Evolutionary conservation across 2,113 vertebrate species (phyloP).

Genomic region (Tenebrosternarchus preto): DNA sequence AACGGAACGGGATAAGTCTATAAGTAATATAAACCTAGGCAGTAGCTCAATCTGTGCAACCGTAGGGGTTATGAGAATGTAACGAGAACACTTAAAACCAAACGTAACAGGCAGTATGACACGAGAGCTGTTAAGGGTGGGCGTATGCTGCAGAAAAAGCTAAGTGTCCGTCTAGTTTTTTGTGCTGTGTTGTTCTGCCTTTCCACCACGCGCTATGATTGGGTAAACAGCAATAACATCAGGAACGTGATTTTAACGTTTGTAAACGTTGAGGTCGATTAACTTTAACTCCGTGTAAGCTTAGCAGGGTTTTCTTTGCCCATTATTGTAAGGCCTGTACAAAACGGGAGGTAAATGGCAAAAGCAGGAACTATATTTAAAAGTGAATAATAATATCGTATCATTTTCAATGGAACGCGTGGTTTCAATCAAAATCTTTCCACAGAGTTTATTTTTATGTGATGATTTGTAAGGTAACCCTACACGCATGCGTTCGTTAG

Average conservation of each 20-base stretch:
- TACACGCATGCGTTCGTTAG: conserved; percentile 33
- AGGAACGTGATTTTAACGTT: not conserved
- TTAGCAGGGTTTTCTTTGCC: conserved; percentile 20
- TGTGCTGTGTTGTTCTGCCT: not conserved
- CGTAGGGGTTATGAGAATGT: too few relatives aligned
- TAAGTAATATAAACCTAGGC: not conserved
- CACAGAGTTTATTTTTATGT: not conserved
- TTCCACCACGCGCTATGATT: not conserved
- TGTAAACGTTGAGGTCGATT: not conserved
- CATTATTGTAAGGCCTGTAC: conserved; percentile 4
- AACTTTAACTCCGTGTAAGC: not conserved
- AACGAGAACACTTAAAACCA: conserved; percentile 1
- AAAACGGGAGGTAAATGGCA: not conserved
- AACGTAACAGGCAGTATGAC: conserved; percentile 10
- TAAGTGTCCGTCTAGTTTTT: not conserved
- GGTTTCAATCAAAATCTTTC: not conserved
- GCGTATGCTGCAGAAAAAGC: conserved; percentile 3
- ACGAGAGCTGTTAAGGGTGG: conserved; percentile 4
- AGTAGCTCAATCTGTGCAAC: not conserved
- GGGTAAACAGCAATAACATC: not conserved
- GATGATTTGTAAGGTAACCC: conserved; percentile 7
- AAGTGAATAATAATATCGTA: not conserved
- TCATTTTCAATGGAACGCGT: not conserved
- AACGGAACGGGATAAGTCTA: not conserved
- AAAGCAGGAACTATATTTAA: not conserved